These are phyloP conservation scores for Trichomalopsis sarcophagae DNA, from an alignment of 1,140 invertebrate genomes.

Conservation along the genomic window DNA sequence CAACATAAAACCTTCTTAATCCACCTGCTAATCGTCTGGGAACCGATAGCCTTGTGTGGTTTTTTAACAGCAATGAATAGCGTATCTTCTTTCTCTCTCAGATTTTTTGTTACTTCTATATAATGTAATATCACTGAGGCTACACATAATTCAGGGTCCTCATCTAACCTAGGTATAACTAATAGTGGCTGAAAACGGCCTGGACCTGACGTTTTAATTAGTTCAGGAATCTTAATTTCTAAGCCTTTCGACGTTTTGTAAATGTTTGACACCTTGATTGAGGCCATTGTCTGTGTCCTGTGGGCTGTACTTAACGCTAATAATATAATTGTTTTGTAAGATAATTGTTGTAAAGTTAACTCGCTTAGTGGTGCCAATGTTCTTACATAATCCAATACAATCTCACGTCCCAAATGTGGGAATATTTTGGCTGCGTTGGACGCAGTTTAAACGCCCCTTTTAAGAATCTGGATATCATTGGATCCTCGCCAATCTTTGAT, in stretches of 20 bases:
- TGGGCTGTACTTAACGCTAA: constrained; percentile 35
- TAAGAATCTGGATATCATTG: constrained; percentile 56
- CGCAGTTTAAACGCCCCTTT: constrained; percentile 58
- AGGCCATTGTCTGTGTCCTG: too few species aligned
- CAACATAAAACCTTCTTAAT: not conserved
- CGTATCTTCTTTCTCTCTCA: not conserved
- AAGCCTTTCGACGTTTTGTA: too few species aligned
- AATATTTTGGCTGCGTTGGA: constrained; percentile 59
- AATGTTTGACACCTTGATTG: too few species aligned
- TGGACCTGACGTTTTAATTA: constrained; percentile 55
- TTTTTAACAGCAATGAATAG: not conserved
- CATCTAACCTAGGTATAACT: not conserved
- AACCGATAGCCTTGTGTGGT: not conserved
- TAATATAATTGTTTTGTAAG: constrained; percentile 54
- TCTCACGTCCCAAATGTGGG: constrained; percentile 58
- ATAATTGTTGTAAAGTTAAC: constrained; percentile 46
- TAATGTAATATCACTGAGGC: not conserved
- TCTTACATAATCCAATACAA: constrained; percentile 57
- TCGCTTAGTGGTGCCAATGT: constrained; percentile 39
- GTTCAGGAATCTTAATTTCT: constrained; percentile 50
- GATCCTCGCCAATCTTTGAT: constrained; percentile 47
- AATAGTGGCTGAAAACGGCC: not conserved
- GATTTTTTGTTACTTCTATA: not conserved
- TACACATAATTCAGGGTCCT: not conserved
- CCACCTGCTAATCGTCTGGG: not conserved